Evolutionary conservation across 2,113 vertebrate genomes (phyloP).

Genomic region (human (Homo sapiens)): DNA sequence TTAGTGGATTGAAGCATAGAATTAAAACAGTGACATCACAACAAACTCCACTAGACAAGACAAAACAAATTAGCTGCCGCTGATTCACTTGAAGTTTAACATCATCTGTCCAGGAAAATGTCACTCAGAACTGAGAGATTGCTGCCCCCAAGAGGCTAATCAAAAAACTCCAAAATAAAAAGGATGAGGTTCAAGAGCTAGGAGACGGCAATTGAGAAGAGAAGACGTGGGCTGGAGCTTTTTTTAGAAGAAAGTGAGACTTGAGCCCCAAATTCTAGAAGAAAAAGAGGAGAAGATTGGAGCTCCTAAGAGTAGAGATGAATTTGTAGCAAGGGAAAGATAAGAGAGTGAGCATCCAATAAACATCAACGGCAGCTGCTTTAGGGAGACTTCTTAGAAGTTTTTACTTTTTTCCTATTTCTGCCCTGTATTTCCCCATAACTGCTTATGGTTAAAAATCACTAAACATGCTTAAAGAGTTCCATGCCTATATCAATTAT

Average conservation of each 20-base stretch:
- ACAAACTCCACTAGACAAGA: neutral
- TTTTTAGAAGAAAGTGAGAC: neutral
- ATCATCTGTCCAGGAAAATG: neutral
- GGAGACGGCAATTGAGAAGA: neutral
- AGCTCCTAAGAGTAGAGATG: neutral
- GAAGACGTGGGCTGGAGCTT: neutral
- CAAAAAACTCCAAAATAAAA: neutral
- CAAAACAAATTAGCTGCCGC: neutral
- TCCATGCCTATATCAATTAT: neutral
- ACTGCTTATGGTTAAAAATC: neutral
- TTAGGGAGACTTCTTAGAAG: neutral
- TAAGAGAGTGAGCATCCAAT: neutral
- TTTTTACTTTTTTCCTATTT: neutral
- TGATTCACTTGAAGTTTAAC: neutral
- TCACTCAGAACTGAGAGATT: slow-evolving; percentile 57
- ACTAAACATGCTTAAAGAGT: neutral
- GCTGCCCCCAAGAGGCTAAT: slow-evolving; percentile 81
- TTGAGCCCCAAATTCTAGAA: neutral
- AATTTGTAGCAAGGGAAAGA: neutral
- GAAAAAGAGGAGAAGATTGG: neutral
- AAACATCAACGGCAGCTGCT: neutral
- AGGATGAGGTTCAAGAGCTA: neutral
- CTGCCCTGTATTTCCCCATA: neutral
- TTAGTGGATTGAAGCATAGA: neutral
- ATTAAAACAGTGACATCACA: neutral